Evolutionary conservation across 1,140 invertebrate species (phyloP), one percentile per base, ranked within the genome.

Genomic region (Drosophila kurseongensis): DNA sequence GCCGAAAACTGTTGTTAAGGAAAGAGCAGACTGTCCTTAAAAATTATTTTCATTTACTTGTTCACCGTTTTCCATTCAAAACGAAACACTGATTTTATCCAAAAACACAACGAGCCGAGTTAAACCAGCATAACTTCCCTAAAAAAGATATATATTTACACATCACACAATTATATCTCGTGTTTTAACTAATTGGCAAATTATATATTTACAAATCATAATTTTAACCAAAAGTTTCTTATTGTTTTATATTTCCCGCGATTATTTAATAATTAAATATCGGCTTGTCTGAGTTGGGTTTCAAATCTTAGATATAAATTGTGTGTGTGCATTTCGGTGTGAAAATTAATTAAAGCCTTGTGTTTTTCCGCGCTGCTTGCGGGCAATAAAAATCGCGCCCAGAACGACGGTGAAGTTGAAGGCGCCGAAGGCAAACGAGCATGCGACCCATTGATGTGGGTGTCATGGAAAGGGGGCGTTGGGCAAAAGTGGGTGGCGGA

Each of bases 341-440:
- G 61, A n/a, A 65, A 69, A 84, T 77, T 60, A 79, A 68, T 88
- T 88, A 72, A 82, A 79, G 82, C 63, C 68, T 44, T 18, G 10
- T 60, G 63, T 18, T 35, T 48, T 45, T 63, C 56, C 58, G 56
- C 54, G 63, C 69, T 61, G 66, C 74, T 83, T 72, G 65, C 35
- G 61, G 55, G 80, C 75, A 80, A 86, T 88, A 73, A 86, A 88
- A 86, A 76, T 86, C 83, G 71, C 78, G 59, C 45, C 38, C 56
- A 56, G 75, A 82, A 86, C 75, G 79, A 72, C 71, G 59, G 41
- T 55, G 51, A 66, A 50, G 60, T 77, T 67, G 50, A 80, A 81
- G 78, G 59, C 71, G 75, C 32, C 57, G 27, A 35, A 16, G 16
- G 75, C 67, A 88, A 82, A 82, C 82, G 88, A 72, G 55, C 61